Evolutionary conservation across 1,140 invertebrate species (phyloP), one percentile per base, ranked within the genome.

Genomic region (Aphidius ervi): DNA sequence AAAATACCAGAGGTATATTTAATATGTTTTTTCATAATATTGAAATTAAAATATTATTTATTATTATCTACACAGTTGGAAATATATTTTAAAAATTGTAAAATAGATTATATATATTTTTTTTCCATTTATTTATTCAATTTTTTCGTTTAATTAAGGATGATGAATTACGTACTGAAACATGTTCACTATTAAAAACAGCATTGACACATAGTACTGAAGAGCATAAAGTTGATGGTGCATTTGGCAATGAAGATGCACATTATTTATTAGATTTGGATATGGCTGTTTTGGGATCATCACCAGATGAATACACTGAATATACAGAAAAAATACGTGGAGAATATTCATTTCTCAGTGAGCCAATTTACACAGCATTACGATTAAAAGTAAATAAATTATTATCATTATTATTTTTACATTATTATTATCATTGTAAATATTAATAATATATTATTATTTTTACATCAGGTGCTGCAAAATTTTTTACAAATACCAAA

Each of bases 401-500:
- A 16, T 20, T 10, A 20, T 45, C 43, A 43, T 42, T 0, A 45
- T 43, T 61, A 48, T 10, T 6, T 50, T 5, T 31, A 46, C 42
- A 45, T 20, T 46, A 39, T 56, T 56, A 59, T 48, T 56, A 49
- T 63, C 40, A 48, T 20, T 52, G 20, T 41, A 37, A 3, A 37
- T 60, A 54, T 58, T 16, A 41, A 41, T 31, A 46, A 20, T 23
- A 46, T 57, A 31, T 40, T 23, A 41, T 61, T 49, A 57, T 62
- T 62, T 63, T 9, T 58, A 70, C 75, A 31, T 54, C 67, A 87
- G 85, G 81, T 87, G 53, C 70, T 87, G 46, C 82, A 84, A 69
- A 84, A 81, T 62, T 86, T 87, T 65, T 68, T 87, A 59, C 83
- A 83, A 70, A 85, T 87, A 59, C 86, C 86, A 48, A 87, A 87